A percentile compares a stretch with the other conserved stretches of the same genome.
Conservation (phyloP, 2,797 vertebrate genomes). For the Apodemus agrarius region DNA sequence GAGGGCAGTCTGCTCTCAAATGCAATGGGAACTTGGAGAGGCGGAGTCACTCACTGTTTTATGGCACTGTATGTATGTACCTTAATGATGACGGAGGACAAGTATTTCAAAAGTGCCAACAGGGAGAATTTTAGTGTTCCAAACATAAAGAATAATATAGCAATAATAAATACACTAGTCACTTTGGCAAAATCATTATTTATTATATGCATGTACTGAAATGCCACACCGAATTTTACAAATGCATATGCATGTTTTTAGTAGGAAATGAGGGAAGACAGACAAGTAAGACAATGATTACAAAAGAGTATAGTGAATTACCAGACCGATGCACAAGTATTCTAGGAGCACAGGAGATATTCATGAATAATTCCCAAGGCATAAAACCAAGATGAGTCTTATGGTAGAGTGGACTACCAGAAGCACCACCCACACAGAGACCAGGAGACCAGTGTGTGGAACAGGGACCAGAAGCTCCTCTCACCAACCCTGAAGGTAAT, state of each 20-base stretch:
- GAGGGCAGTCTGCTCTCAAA: neutral
- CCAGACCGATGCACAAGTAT: neutral
- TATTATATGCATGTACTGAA: neutral
- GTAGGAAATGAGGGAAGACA: neutral
- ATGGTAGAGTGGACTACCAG: neutral
- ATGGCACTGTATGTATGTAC: neutral
- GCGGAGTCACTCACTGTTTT: neutral
- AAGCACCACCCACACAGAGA: neutral
- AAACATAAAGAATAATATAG: neutral
- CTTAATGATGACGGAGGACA: neutral
- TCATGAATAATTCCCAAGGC: rapidly evolving
- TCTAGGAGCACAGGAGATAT: neutral
- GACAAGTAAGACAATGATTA: neutral
- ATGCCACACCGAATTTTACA: neutral
- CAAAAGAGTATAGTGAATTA: neutral
- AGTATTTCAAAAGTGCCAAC: neutral
- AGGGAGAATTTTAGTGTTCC: neutral
- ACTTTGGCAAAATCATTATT: neutral
- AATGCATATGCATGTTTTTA: neutral
- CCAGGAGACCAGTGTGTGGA: neutral
- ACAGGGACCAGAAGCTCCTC: too few species aligned
- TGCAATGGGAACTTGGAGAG: neutral
- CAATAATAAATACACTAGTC: neutral
- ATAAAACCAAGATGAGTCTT: neutral
- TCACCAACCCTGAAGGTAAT: neutral